Percentiles rank a stretch among this genome's conserved stretches.
Conservation (phyloP, 2,113 vertebrate species). For the Neofelis nebulosa region DNA sequence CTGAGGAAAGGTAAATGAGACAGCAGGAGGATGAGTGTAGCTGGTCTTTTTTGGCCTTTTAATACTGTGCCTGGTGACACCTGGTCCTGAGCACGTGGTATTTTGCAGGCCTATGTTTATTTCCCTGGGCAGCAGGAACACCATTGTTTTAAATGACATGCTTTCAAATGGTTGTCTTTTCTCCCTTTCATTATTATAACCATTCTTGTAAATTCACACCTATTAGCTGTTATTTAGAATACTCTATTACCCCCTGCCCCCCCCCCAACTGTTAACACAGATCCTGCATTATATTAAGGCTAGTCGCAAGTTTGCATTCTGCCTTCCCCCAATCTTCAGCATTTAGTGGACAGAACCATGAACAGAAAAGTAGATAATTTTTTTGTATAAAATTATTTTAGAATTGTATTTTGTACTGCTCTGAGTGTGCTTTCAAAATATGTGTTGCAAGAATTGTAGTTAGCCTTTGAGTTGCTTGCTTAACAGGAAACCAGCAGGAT, state of each 20-base stretch:
- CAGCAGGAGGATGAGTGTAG: neutral
- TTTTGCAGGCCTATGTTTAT: neutral
- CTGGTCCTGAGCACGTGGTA: neutral
- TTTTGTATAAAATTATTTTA: conserved; percentile 63
- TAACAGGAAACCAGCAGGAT: conserved; percentile 80
- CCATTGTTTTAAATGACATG: neutral
- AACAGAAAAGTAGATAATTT: neutral
- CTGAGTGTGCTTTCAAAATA: conserved; percentile 77
- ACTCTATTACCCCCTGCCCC: neutral
- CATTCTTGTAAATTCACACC: neutral
- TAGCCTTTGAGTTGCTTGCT: conserved; percentile 75
- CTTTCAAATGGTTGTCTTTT: neutral
- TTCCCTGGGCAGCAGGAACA: neutral
- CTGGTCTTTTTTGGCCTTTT: neutral
- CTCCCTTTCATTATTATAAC: neutral
- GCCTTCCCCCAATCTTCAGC: neutral
- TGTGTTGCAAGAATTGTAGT: conserved; percentile 72
- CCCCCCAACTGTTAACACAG: no score
- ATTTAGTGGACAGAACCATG: conserved; percentile 54
- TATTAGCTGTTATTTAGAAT: neutral
- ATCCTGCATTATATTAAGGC: neutral
- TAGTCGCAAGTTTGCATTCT: conserved; percentile 34
- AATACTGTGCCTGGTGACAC: neutral
- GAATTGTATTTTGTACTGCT: conserved; percentile 63
- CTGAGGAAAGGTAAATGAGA: neutral